Evolutionary conservation across 2,797 vertebrate species (phyloP).

Genomic region (Sciaenops ocellatus): DNA sequence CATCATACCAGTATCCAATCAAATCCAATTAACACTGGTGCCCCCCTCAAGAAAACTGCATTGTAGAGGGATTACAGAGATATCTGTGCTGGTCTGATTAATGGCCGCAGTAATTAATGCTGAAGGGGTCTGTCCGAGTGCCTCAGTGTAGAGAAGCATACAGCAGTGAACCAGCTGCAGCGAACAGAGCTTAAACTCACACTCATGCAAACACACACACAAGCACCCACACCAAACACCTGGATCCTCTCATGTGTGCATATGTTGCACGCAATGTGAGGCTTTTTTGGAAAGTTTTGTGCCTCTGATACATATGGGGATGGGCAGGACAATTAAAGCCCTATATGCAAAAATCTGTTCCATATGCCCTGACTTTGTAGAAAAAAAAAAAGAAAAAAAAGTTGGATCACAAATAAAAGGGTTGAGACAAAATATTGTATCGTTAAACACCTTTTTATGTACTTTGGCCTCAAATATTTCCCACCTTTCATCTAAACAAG

Average conservation of each 20-base stretch:
- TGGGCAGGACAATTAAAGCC: not conserved
- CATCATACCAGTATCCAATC: conserved; percentile 87
- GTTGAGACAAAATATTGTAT: not conserved
- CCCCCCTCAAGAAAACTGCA: conserved; percentile 83
- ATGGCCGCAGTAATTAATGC: conserved; percentile 88
- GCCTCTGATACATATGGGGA: conserved; percentile 9
- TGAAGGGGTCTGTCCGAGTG: conserved; percentile 85
- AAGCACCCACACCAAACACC: conserved; percentile 61
- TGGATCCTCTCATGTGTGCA: conserved; percentile 62
- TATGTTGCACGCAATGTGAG: conserved; percentile 52
- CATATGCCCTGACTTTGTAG: not conserved
- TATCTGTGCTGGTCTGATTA: conserved; percentile 87
- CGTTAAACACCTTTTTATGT: not conserved
- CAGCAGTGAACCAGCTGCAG: conserved; percentile 79
- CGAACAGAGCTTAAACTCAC: conserved; percentile 49
- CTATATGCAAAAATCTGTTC: not conserved
- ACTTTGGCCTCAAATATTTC: not conserved
- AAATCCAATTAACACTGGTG: conserved; percentile 86
- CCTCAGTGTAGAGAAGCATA: conserved; percentile 76
- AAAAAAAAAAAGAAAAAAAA: not conserved
- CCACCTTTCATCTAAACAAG: not conserved
- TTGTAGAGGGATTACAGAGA: conserved; percentile 85
- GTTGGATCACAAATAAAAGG: not conserved
- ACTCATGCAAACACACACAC: conserved; percentile 20
- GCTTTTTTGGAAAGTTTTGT: conserved; percentile 30